phyloP scores from a whole-genome alignment of 2,113 vertebrate species.

The Gobius niger region DNA sequence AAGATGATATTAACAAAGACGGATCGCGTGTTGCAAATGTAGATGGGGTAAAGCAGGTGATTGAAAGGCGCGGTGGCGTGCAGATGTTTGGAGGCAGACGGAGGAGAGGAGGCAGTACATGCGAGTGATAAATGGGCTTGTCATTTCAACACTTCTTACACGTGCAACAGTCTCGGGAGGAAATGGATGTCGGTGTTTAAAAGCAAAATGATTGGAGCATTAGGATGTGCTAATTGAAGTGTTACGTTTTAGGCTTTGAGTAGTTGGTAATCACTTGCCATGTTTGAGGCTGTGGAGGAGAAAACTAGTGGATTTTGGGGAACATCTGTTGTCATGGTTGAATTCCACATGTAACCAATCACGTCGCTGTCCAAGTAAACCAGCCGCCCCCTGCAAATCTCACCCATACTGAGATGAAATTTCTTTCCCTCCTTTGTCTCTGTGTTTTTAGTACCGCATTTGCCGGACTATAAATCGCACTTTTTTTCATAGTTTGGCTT shows the following conservation, averaged over 20 bases:
- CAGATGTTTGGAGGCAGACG: constrained; percentile 23
- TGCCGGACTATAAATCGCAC: no score
- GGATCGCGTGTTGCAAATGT: background rate
- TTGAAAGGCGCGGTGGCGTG: constrained; percentile 7
- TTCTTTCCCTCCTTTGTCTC: no score
- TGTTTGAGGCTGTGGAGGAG: background rate
- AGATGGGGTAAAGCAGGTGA: background rate
- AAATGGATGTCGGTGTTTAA: background rate
- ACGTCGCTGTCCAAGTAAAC: no score
- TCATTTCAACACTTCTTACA: background rate
- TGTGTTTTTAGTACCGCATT: no score
- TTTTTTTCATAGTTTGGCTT: no score
- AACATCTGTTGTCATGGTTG: background rate
- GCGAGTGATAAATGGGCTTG: constrained; percentile 1
- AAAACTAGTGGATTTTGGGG: background rate
- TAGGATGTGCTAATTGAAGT: background rate
- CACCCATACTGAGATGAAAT: no score
- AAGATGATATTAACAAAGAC: background rate
- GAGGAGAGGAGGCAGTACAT: background rate
- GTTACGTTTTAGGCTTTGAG: background rate
- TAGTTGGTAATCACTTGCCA: background rate
- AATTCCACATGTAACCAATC: no score
- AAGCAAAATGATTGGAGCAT: background rate
- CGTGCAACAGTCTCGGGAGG: background rate
- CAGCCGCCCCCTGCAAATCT: no score